Evolutionary conservation across 2,797 vertebrate genomes (phyloP).

Genomic region (Parauchenoglanis punctatus): DNA sequence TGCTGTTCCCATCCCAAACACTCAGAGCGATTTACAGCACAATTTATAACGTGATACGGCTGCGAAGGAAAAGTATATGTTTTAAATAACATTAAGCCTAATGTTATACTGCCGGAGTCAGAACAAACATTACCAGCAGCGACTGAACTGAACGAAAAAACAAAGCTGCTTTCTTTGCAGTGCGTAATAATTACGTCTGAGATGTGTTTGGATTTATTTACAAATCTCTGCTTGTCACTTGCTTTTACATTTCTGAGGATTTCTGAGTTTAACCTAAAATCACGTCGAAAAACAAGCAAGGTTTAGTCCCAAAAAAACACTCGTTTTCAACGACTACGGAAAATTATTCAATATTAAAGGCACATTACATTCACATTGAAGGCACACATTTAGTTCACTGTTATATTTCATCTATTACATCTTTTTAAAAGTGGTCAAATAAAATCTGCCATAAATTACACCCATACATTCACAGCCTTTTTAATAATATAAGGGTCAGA

Average conservation of each 20-base stretch:
- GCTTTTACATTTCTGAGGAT: neutral
- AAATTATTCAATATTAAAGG: neutral
- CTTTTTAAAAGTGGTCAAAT: neutral
- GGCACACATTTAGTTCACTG: neutral
- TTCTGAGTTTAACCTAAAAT: neutral
- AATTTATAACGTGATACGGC: neutral
- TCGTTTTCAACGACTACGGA: neutral
- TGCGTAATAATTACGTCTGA: neutral
- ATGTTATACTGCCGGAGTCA: neutral
- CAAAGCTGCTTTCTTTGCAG: neutral
- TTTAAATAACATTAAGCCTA: neutral
- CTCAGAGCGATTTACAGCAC: neutral
- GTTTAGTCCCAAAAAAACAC: neutral
- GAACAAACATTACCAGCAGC: neutral
- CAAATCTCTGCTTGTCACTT: neutral
- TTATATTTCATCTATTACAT: neutral
- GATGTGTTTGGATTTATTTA: neutral
- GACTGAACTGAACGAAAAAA: neutral
- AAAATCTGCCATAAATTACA: neutral
- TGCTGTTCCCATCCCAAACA: conserved; percentile 6
- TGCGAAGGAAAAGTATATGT: neutral
- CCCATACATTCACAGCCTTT: neutral
- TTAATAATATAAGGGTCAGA: neutral
- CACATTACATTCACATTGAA: neutral
- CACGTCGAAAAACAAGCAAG: neutral